A percentile compares a stretch with the other conserved stretches of the same genome.
phyloP scores from a whole-genome alignment of 2,797 vertebrate species.

The Poeciliopsis paucimaculata region DNA sequence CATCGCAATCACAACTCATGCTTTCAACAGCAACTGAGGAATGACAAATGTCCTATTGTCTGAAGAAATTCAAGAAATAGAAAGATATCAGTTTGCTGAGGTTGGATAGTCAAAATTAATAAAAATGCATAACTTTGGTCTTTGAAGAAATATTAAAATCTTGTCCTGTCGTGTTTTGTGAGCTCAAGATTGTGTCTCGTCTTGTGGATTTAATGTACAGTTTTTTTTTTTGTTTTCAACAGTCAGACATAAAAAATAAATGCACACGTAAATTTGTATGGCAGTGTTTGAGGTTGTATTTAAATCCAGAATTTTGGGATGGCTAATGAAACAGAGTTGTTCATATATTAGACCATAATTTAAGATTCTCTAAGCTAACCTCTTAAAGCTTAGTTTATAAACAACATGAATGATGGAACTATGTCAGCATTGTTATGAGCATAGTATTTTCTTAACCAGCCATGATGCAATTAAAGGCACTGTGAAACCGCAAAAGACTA shows the following conservation, averaged over 20 bases:
- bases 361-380: neutral
- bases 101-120: neutral
- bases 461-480: constrained; percentile 1
- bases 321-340: too few relatives aligned
- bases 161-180: neutral
- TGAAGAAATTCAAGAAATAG: neutral
- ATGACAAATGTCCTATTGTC: neutral
- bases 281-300: neutral
- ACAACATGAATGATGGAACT: neutral
- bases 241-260: too few relatives aligned
- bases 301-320: neutral
- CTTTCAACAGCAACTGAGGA: neutral
- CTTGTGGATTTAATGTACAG: neutral
- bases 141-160: neutral
- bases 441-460: neutral
- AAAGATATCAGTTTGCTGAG: too few relatives aligned
- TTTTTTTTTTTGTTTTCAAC: too few relatives aligned
- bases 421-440: neutral
- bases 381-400: too few relatives aligned
- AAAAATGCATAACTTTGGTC: neutral
- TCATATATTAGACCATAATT: too few relatives aligned
- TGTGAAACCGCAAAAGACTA: neutral
- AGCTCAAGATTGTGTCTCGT: neutral
- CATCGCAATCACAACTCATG: neutral
- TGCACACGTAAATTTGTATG: neutral